Percentiles rank a stretch among this genome's conserved stretches.
Evolutionary conservation across 2,797 vertebrate species (phyloP).

Genomic region (Thaleichthys pacificus): DNA sequence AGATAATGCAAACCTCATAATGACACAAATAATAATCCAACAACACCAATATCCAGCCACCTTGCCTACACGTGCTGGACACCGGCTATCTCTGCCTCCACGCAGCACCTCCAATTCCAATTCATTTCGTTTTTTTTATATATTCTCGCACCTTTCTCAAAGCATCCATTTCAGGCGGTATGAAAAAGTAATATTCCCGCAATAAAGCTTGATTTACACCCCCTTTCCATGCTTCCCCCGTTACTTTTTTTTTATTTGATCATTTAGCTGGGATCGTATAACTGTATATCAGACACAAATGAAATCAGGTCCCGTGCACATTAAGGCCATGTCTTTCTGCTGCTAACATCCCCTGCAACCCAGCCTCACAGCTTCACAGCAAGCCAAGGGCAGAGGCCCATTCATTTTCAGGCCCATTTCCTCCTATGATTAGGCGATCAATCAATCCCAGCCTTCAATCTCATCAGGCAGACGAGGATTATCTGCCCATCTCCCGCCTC

Average conservation of each 20-base stretch:
- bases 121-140: conserved; percentile 74
- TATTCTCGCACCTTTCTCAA: conserved; percentile 74
- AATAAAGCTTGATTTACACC: conserved; percentile 87
- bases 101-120: conserved; percentile 64
- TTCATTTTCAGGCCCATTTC: conserved; percentile 91
- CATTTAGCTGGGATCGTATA: conserved; percentile 85
- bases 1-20: conserved; percentile 48
- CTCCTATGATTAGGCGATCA: conserved; percentile 89
- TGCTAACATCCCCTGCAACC: conserved; percentile 76
- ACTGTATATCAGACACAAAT: conserved; percentile 88
- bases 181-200: conserved; percentile 84
- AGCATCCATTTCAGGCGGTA: conserved; percentile 79
- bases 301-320: conserved; percentile 83
- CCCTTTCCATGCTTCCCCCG: conserved; percentile 53
- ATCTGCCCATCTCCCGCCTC: conserved; percentile 81
- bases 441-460: conserved; percentile 88
- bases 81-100: conserved; percentile 37
- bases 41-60: conserved; percentile 45
- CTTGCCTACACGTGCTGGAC: conserved; percentile 12
- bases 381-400: conserved; percentile 86
- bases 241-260: conserved; percentile 80
- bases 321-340: conserved; percentile 82
- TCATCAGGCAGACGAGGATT: conserved; percentile 85
- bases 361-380: conserved; percentile 71
- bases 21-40: conserved; percentile 43